phyloP scores from a whole-genome alignment of 2,797 vertebrate species.

The Merluccius polli region DNA sequence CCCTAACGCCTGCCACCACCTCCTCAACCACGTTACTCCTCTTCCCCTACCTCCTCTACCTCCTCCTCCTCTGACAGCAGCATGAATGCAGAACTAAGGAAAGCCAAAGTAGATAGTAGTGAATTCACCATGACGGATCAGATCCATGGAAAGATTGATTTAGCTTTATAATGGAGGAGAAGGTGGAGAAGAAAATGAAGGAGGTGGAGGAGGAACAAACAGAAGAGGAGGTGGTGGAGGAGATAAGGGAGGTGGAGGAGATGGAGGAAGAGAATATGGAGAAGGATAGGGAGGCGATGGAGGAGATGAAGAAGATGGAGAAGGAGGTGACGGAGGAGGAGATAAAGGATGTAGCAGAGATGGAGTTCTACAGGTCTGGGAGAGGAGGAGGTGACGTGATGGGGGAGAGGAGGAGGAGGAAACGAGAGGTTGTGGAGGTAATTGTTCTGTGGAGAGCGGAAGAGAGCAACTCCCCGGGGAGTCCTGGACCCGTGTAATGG shows the following conservation, averaged over 20 bases:
- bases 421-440: neutral
- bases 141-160: neutral
- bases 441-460: neutral
- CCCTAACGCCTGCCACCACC: neutral
- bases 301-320: neutral
- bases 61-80: neutral
- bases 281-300: neutral
- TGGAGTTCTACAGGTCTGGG: neutral
- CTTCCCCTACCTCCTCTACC: neutral
- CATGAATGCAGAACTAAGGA: neutral
- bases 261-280: neutral
- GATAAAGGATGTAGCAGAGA: neutral
- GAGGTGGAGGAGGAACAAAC: neutral
- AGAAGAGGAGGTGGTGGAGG: neutral
- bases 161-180: neutral
- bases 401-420: neutral
- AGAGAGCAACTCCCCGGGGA: slow-evolving; percentile 36
- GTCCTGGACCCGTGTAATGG: slow-evolving; percentile 60
- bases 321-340: neutral
- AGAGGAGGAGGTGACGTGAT: neutral
- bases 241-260: neutral
- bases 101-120: neutral
- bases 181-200: neutral
- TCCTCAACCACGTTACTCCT: neutral
- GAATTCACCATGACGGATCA: neutral